A percentile compares a stretch with the other conserved stretches of the same genome.
These are phyloP conservation scores for Danionella cerebrum DNA, from an alignment of 2,113 vertebrate species.

Conservation along the genomic window DNA sequence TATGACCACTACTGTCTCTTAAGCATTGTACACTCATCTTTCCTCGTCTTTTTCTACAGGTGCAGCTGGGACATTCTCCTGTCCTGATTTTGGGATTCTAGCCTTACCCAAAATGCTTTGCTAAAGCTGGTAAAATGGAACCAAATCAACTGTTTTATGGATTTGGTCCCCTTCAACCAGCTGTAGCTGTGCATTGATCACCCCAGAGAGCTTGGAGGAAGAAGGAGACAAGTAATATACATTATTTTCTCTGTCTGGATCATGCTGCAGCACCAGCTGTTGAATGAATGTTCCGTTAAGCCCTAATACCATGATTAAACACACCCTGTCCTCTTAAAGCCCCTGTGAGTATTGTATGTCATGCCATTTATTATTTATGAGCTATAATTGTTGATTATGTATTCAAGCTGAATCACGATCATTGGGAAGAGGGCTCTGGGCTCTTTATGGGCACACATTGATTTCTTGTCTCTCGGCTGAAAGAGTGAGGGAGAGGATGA, in stretches of 20 bases:
- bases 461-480: slow-evolving; percentile 40
- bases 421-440: slow-evolving; percentile 24
- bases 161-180: slow-evolving; percentile 99
- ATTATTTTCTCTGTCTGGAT: neutral
- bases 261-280: neutral
- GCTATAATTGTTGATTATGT: slow-evolving; percentile 32
- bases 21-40: neutral
- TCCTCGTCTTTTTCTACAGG: slow-evolving; percentile 21
- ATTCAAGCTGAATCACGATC: slow-evolving; percentile 32
- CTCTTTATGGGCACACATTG: slow-evolving; percentile 35
- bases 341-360: slow-evolving; percentile 30
- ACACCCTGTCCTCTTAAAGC: slow-evolving; percentile 25
- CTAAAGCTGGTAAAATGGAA: slow-evolving; percentile 99
- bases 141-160: slow-evolving; percentile 98
- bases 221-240: neutral
- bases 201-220: slow-evolving; percentile 40
- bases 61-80: neutral
- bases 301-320: slow-evolving; percentile 26
- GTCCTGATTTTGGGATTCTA: neutral
- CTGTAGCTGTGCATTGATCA: slow-evolving; percentile 99
- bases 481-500: slow-evolving; percentile 21
- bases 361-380: slow-evolving; percentile 17
- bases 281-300: slow-evolving; percentile 13
- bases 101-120: slow-evolving; percentile 82
- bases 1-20: too few relatives aligned